phyloP scores from a whole-genome alignment of 2,888 invertebrate species.

The Coenonympha arcania region DNA sequence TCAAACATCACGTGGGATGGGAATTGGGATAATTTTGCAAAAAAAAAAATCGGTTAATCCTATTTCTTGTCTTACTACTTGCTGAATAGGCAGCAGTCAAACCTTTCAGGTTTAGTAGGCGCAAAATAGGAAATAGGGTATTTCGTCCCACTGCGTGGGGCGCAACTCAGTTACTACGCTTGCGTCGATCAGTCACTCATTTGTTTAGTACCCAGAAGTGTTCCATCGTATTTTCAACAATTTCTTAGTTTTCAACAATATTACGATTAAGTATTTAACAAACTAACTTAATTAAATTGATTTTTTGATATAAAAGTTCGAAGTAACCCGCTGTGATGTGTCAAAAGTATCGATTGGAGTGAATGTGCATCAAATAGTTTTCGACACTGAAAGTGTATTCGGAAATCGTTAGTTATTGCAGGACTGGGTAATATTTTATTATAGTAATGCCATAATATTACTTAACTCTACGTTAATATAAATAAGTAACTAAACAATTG shows the following conservation, averaged over 20 bases:
- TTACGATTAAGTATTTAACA: background rate
- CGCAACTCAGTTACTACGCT: constrained; percentile 14
- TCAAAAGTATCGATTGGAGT: constrained; percentile 3
- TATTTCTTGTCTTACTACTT: too few relatives aligned
- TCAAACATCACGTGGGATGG: too few relatives aligned
- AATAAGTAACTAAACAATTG: too few relatives aligned
- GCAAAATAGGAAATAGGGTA: too few relatives aligned
- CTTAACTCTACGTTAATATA: too few relatives aligned
- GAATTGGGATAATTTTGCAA: too few relatives aligned
- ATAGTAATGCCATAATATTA: too few relatives aligned
- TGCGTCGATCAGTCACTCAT: constrained; percentile 4
- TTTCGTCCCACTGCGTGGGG: constrained; percentile 4
- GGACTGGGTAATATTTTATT: too few relatives aligned
- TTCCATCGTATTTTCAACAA: constrained; percentile 7
- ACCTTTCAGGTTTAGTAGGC: constrained; percentile 5
- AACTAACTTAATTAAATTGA: background rate
- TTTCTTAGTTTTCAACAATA: background rate
- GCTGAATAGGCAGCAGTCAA: too few relatives aligned
- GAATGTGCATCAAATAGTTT: background rate
- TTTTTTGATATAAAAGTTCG: background rate
- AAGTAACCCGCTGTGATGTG: background rate
- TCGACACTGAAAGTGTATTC: constrained; percentile 4
- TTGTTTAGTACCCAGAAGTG: background rate
- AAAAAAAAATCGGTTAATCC: too few relatives aligned
- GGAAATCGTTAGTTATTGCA: background rate